Evolutionary conservation across 2,113 vertebrate genomes (phyloP).

Genomic region (Phocoena phocoena): DNA sequence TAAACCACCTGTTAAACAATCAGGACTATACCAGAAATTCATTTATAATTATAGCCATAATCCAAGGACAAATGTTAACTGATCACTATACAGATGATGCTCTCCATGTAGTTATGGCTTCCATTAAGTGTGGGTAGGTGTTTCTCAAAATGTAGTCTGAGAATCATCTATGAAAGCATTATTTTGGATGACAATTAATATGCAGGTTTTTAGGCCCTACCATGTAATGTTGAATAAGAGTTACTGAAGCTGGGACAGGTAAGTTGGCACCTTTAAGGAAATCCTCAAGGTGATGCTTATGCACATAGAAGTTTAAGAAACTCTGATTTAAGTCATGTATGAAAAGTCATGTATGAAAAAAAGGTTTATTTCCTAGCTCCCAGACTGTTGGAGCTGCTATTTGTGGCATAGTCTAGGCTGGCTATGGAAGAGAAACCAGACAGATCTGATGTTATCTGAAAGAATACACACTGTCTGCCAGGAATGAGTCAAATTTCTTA

Average conservation of each 20-base stretch:
- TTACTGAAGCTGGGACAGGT: neutral
- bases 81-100: neutral
- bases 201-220: neutral
- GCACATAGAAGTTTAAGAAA: neutral
- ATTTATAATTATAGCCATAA: neutral
- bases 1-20: neutral
- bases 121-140: neutral
- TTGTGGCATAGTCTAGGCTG: conserved; percentile 48
- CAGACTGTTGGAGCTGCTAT: conserved; percentile 61
- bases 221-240: neutral
- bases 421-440: conserved; percentile 48
- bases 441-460: conserved; percentile 63
- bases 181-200: neutral
- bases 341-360: conserved; percentile 29
- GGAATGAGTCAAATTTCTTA: conserved; percentile 61
- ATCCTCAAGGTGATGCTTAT: neutral
- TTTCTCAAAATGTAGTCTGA: neutral
- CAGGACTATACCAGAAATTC: neutral
- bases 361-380: conserved; percentile 50
- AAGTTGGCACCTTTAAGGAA: neutral
- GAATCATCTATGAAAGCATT: neutral
- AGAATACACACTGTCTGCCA: conserved; percentile 56
- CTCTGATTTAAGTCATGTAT: conserved; percentile 5
- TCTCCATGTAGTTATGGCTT: neutral
- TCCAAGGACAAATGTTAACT: neutral